These are phyloP conservation scores for Gymnodraco acuticeps DNA, from an alignment of 2,797 vertebrate genomes.

Conservation along the genomic window DNA sequence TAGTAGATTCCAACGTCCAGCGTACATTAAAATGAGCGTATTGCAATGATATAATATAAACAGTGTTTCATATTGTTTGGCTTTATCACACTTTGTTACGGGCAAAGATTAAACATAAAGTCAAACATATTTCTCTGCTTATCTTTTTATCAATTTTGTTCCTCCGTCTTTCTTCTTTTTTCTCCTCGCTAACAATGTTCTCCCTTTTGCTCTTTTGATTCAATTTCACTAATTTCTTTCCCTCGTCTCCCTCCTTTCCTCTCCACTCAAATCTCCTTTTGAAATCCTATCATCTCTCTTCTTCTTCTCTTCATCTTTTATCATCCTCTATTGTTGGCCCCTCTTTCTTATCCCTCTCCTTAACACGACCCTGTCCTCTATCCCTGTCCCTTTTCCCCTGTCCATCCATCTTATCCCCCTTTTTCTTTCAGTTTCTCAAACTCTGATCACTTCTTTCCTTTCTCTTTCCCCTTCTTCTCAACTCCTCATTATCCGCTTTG, in stretches of 20 bases:
- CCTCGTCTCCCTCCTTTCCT: neutral
- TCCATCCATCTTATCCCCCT: conserved; percentile 9
- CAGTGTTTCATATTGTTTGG: no score
- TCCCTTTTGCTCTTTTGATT: neutral
- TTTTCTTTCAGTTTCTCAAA: neutral
- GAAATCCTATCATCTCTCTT: neutral
- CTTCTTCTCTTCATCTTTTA: neutral
- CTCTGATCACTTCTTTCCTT: neutral
- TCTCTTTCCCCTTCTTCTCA: conserved; percentile 1
- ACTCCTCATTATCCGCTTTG: conserved; percentile 6
- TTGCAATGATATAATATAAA: no score
- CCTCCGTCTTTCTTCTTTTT: neutral
- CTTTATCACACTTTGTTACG: neutral
- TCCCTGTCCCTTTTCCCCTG: neutral
- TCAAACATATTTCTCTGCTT: neutral
- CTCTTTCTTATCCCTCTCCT: neutral
- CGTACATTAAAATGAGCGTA: no score
- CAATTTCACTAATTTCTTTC: neutral
- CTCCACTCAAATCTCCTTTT: neutral
- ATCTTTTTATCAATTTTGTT: neutral
- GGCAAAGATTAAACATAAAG: neutral
- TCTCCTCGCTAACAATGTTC: neutral
- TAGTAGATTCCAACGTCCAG: neutral
- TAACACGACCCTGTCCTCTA: neutral
- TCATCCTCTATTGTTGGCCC: neutral